Evolutionary conservation across 2,888 invertebrate species (phyloP), one percentile per base, ranked within the genome.

Genomic region (Drosophila mettleri): DNA sequence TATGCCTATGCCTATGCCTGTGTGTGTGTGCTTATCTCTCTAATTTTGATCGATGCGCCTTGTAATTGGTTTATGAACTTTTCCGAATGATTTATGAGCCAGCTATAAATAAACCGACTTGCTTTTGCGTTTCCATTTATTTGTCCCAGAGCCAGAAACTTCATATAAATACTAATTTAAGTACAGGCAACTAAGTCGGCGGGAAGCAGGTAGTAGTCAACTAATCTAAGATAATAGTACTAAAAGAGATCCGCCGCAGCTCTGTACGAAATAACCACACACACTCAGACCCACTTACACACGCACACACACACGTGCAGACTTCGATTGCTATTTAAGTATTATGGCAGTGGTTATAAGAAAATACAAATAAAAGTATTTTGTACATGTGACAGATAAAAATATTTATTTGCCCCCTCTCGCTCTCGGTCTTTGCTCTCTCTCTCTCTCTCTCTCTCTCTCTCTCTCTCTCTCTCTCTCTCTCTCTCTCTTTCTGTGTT

Each of bases 11-110:
- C 16, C 1, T 16, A 12, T 16, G 12, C 46, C 7, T 45, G 5
- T 22, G 9, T 27, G 8, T 61, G 39, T 49, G 24, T 36, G 33
- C 10, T 39, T 39, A 41, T 58, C 48, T 54, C 43, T 57, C 39
- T 48, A n/a, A n/a, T 33, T 64, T 70, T 88, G 88, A 84, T 83
- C 70, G 80, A 88, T 88, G 86, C 77, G 52, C 49, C 68, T 45
- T 77, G 64, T 83, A 80, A 83, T 88, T 88, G 88, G 88, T 84
- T 88, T 88, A 86, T 83, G 46, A 45, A 74, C 78, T 74, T 53
- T 63, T 34, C 41, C 46, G 2, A 55, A 73, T 55, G 41, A 77
- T 53, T 39, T 31, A 77, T 58, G 58, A 59, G 62, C 73, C 55
- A 49, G 78, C 55, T 78, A 55, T 39, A 66, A 66, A 59, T 52